phyloP scores from a whole-genome alignment of 2,113 vertebrate genomes.

The Heterotis niloticus region DNA sequence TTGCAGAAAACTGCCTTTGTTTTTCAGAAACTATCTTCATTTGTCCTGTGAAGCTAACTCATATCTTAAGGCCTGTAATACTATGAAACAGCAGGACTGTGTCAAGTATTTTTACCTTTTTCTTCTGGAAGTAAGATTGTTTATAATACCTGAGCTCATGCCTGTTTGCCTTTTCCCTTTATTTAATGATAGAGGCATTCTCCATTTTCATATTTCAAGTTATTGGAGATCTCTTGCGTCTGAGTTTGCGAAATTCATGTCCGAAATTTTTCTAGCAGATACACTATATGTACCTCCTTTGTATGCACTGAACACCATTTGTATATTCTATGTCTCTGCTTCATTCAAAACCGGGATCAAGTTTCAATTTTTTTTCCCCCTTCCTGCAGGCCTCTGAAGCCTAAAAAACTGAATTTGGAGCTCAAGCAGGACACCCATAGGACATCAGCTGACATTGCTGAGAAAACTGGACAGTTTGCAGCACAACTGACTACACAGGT shows the following conservation, averaged over 20 bases:
- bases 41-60: neutral
- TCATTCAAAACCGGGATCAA: neutral
- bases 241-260: neutral
- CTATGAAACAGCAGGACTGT: neutral
- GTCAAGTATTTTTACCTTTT: neutral
- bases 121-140: neutral
- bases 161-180: neutral
- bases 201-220: neutral
- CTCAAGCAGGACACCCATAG: constrained; percentile 29
- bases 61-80: neutral
- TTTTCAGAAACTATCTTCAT: neutral
- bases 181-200: neutral
- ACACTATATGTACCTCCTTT: neutral
- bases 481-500: constrained; percentile 13
- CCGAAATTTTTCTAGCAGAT: neutral
- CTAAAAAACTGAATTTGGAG: constrained; percentile 44
- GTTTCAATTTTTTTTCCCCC: constrained; percentile 7
- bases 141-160: neutral
- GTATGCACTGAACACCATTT: neutral
- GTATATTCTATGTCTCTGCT: constrained; percentile 20
- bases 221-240: neutral
- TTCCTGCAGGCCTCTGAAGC: constrained; percentile 42
- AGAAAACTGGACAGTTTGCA: constrained; percentile 22
- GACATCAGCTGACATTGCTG: constrained; percentile 18
- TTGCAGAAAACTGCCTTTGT: neutral